Evolutionary conservation across 2,888 invertebrate genomes (phyloP).

Genomic region (Eupeodes luniger): DNA sequence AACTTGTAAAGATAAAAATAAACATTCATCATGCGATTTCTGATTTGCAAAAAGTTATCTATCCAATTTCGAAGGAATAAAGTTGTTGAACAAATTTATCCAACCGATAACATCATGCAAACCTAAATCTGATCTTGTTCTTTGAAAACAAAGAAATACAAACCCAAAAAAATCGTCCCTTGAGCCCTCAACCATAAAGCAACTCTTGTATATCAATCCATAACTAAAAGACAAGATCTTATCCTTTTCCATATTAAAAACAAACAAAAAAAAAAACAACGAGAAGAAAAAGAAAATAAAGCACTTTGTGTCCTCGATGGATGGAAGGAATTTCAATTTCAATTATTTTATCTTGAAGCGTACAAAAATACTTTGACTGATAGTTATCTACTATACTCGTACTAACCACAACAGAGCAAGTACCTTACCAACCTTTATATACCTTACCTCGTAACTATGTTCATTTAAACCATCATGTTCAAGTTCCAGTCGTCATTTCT

Average conservation of each 20-base stretch:
- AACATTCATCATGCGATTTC: background rate
- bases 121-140: slow-evolving; percentile 12
- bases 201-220: background rate
- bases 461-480: slow-evolving; percentile 60
- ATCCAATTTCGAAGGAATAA: slow-evolving; percentile 38
- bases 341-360: slow-evolving; percentile 62
- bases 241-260: slow-evolving; percentile 24
- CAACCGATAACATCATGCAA: slow-evolving; percentile 30
- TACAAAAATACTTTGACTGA: slow-evolving; percentile 62
- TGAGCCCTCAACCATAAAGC: background rate
- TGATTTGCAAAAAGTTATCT: slow-evolving; percentile 5
- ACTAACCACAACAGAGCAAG: slow-evolving; percentile 36
- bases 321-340: slow-evolving; percentile 47
- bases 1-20: background rate
- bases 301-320: slow-evolving; percentile 1
- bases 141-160: background rate
- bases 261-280: too few relatives aligned
- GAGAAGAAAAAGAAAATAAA: background rate
- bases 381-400: slow-evolving; percentile 71
- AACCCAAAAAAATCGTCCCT: slow-evolving; percentile 18
- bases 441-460: background rate
- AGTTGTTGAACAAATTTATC: slow-evolving; percentile 62
- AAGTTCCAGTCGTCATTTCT: slow-evolving; percentile 32
- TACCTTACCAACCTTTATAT: background rate
- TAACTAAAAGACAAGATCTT: slow-evolving; percentile 28